Evolutionary conservation across 1,140 invertebrate species (phyloP).

Genomic region (Bombyx mandarina): DNA sequence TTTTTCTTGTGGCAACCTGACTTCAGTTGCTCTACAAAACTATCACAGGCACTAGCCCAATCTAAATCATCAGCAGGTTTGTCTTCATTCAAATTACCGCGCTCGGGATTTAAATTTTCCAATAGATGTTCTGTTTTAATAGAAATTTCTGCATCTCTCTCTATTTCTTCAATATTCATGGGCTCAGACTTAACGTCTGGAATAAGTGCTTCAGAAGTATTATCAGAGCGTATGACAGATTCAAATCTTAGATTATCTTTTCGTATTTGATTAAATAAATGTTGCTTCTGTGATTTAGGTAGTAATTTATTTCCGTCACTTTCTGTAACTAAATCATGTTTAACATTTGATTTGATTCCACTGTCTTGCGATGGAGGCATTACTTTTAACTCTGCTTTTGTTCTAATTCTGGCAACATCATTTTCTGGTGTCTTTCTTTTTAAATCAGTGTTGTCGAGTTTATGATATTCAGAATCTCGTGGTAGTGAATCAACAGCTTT

Average conservation of each 20-base stretch:
- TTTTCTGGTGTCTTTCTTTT: conserved; percentile 53
- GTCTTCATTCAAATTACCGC: conserved; percentile 10
- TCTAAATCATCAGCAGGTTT: conserved; percentile 61
- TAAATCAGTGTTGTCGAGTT: conserved; percentile 30
- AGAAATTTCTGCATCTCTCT: conserved; percentile 50
- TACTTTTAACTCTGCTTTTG: conserved; percentile 85
- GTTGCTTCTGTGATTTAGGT: conserved; percentile 61
- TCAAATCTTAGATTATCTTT: conserved; percentile 59
- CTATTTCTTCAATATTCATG: conserved; percentile 64
- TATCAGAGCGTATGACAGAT: conserved; percentile 57
- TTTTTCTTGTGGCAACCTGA: conserved; percentile 73
- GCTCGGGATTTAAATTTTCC: conserved; percentile 25
- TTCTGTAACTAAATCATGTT: conserved; percentile 16
- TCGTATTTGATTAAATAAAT: conserved; percentile 63
- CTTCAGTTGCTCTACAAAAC: conserved; percentile 79
- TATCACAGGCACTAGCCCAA: conserved; percentile 78
- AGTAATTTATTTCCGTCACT: conserved; percentile 37
- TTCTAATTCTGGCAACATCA: conserved; percentile 79
- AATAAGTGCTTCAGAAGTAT: conserved; percentile 20
- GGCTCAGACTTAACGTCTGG: conserved; percentile 58
- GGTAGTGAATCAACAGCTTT: conserved; percentile 73
- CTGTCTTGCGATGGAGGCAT: conserved; percentile 57
- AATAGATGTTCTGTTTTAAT: conserved; percentile 56
- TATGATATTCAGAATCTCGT: conserved; percentile 43
- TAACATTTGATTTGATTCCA: conserved; percentile 29